Conservation (phyloP, 2,113 vertebrate genomes). For the Perca fluviatilis region DNA sequence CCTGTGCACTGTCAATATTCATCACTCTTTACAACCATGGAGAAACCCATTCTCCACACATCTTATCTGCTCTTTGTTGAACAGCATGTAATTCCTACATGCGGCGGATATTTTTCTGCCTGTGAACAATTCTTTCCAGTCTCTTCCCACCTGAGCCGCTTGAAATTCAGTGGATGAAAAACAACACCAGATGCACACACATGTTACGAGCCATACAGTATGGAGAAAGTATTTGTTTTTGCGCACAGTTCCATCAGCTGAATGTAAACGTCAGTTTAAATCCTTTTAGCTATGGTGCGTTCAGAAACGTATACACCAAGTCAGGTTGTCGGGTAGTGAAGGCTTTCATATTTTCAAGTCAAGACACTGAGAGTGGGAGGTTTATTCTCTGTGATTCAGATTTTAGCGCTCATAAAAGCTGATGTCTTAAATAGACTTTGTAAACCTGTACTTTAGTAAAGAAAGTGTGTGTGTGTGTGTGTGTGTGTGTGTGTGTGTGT, state of each 20-base stretch:
- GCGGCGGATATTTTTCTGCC: not conserved
- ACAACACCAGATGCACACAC: constrained; percentile 23
- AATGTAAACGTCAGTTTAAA: constrained; percentile 20
- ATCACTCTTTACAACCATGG: constrained; percentile 41
- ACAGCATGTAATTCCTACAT: constrained; percentile 15
- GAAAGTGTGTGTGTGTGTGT: not conserved
- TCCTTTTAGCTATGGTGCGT: not conserved
- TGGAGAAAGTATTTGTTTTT: constrained; percentile 1
- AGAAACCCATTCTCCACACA: constrained; percentile 49
- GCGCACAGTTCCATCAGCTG: not conserved
- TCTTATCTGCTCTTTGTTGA: constrained; percentile 28
- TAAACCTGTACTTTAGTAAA: constrained; percentile 33
- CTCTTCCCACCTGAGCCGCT: constrained; percentile 36
- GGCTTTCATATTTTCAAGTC: constrained; percentile 32
- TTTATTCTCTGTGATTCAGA: constrained; percentile 36
- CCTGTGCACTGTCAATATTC: constrained; percentile 52
- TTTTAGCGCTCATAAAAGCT: constrained; percentile 29
- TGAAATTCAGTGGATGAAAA: not conserved
- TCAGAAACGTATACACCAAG: not conserved
- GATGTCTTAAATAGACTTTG: constrained; percentile 23
- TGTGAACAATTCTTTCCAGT: not conserved
- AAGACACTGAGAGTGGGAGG: constrained; percentile 17
- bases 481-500: not conserved
- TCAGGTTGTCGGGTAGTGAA: not conserved
- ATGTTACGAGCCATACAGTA: not conserved